Evolutionary conservation across 2,888 invertebrate species (phyloP).

Genomic region (Leucozona laternaria): DNA sequence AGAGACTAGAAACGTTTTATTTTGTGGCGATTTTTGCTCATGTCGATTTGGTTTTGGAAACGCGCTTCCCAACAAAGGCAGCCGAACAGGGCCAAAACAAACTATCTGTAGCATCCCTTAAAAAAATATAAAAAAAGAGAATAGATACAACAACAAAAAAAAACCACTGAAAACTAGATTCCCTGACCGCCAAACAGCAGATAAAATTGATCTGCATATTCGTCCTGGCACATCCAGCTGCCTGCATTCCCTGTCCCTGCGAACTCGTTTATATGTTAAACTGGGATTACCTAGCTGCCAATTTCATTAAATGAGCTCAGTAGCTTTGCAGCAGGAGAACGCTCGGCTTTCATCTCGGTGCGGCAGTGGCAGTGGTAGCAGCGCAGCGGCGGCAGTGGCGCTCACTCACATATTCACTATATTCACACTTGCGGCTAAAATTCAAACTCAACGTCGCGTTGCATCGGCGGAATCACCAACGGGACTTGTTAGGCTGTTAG

Average conservation of each 20-base stretch:
- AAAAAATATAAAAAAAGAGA: constrained; percentile 3
- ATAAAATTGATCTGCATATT: constrained; percentile 74
- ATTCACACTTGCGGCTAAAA: constrained; percentile 43
- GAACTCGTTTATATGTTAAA: constrained; percentile 74
- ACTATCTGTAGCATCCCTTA: constrained; percentile 12
- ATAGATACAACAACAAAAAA: constrained; percentile 8
- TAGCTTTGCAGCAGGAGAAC: constrained; percentile 10
- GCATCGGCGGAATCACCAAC: constrained; percentile 57
- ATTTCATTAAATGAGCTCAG: constrained; percentile 74
- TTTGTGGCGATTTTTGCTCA: constrained; percentile 64
- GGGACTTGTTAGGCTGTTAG: constrained; percentile 72
- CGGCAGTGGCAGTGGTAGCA: not conserved
- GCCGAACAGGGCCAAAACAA: constrained; percentile 26
- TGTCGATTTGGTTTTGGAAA: constrained; percentile 66
- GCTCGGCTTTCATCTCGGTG: not conserved
- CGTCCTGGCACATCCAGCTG: constrained; percentile 27
- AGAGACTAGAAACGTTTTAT: constrained; percentile 68
- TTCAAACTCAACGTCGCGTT: not conserved
- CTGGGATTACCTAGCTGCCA: constrained; percentile 75
- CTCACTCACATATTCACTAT: constrained; percentile 35
- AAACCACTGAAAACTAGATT: constrained; percentile 57
- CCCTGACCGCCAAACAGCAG: constrained; percentile 73
- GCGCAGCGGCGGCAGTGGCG: not conserved
- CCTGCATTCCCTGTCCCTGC: not conserved
- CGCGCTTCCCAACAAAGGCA: constrained; percentile 21